Conservation (phyloP, 2,113 vertebrate species). For the Oryzias javanicus region DNA sequence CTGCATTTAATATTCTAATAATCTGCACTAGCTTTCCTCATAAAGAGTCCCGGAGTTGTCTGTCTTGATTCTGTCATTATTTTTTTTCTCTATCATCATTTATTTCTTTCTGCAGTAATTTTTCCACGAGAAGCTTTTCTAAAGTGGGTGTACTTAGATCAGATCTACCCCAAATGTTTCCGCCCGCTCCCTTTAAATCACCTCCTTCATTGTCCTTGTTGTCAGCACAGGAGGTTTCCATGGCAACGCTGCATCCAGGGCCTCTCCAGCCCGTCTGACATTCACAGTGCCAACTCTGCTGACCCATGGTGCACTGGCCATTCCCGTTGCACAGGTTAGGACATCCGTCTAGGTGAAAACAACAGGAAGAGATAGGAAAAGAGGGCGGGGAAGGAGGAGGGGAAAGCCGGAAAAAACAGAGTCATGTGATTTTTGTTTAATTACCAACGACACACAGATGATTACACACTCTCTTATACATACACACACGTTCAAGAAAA, state of each 20-base stretch:
- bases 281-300: slow-evolving; percentile 99
- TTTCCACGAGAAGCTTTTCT: background rate
- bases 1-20: slow-evolving; percentile 24
- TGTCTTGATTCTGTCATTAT: slow-evolving; percentile 22
- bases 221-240: slow-evolving; percentile 98
- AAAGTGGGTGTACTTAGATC: background rate
- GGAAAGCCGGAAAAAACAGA: slow-evolving; percentile 15
- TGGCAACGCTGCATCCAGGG: slow-evolving; percentile 95
- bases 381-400: background rate
- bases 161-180: background rate
- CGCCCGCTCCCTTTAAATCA: slow-evolving; percentile 66
- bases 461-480: slow-evolving; percentile 15
- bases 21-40: slow-evolving; percentile 1
- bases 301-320: slow-evolving; percentile 96
- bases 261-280: slow-evolving; percentile 99
- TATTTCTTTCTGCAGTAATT: slow-evolving; percentile 8
- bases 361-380: slow-evolving; percentile 25
- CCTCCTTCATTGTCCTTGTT: slow-evolving; percentile 99
- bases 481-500: slow-evolving; percentile 29
- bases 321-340: slow-evolving; percentile 97
- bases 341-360: slow-evolving; percentile 90
- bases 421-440: slow-evolving; percentile 40
- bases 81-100: background rate
- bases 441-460: slow-evolving; percentile 26
- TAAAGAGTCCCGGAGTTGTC: slow-evolving; percentile 27